Evolutionary conservation across 2,113 vertebrate species (phyloP), one percentile per base, ranked within the genome.

Genomic region (Anguilla rostrata): DNA sequence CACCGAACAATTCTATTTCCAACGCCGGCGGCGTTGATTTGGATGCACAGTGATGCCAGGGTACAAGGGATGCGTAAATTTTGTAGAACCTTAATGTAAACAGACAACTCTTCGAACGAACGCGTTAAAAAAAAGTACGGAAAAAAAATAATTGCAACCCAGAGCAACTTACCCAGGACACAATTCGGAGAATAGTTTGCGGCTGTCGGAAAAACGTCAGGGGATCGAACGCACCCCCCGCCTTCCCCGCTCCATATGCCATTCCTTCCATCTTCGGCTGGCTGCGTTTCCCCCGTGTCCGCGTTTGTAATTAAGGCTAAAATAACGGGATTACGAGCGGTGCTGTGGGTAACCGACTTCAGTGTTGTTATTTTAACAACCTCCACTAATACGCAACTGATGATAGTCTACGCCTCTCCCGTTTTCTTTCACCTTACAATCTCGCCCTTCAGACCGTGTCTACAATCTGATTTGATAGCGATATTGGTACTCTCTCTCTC

Each of bases 141-240:
- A 66, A 5, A 26, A 5, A 26, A 66, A 43, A 53, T 60, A 39
- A 80, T 40, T 11, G 26, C 3, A 83, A 46, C 5, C 11, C 26
- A 43, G 40, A 7, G n/a, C 6, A 78, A 91, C 98, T 98, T 94
- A 99, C 97, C 98, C 97, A 99, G 18, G 97, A 98, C 89, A 98
- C 94, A 84, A 98, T 95, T 92, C 97, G 96, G 86, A 98, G 94
- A 81, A 97, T 87, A 81, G 97, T 98, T 94, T 98, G 97, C 80
- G 98, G 98, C 90, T 99, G 98, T 91, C 96, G 96, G 93, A 97
- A 87, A 95, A 99, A 97, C 87, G 97, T 97, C 89, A 97, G 89
- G 60, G 95, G 97, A 95, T 98, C 97, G 94, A 98, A 98, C 92
- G 98, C 96, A 93, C 98, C 98, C 78, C 98, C 98, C 88, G 98